Base-by-base conservation (phyloP, 2,113 vertebrate genomes). In the Hepsetus odoe region DNA sequence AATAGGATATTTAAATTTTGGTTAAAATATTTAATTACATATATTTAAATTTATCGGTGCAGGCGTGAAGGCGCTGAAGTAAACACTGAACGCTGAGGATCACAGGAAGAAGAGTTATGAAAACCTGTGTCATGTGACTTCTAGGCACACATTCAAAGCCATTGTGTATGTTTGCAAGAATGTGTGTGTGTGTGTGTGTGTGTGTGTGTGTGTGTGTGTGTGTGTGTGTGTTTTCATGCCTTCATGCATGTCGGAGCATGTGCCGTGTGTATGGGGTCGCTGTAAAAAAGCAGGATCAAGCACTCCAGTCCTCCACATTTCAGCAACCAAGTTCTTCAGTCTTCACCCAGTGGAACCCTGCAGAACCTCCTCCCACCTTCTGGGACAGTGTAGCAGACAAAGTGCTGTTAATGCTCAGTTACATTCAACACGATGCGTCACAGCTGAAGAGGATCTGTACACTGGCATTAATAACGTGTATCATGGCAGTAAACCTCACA, bases 71-170 rank as follows among this genome's bases (percentile, higher is more conserved):
- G 85, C 87, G 83, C 73, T 72, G 79, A 9, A 56, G 46, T 42
- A 71, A 80, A 81, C 78, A 62, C 4, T 6, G 28, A 71, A 84
- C 77, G 79, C 86, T 62, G 80, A 86, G 82, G 84, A 85, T 87
- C 80, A 91, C 90, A 89, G 80, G 85, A 81, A 79, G 75, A 79
- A 79, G 78, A 82, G 80, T 79, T 72, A 77, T 73, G 79, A 83
- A 88, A 88, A 84, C 78, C 40, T 69, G 70, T 70, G 82, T 83
- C 82, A 80, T 74, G 74, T 68, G 84, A 82, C 59, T 82, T 87
- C 80, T 75, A 86, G 83, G 85, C 82, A 28, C 56, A 58, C 84
- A 87, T 87, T 88, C 86, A 86, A n/a, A 88, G 74, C 46, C 42
- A 59, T 62, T 69, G 64, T 80, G 14, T 67, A 73, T 40, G 53